Percentiles rank a stretch among this genome's conserved stretches.
phyloP scores from a whole-genome alignment of 2,113 vertebrate genomes.

The Campylomormyrus tamandua region DNA sequence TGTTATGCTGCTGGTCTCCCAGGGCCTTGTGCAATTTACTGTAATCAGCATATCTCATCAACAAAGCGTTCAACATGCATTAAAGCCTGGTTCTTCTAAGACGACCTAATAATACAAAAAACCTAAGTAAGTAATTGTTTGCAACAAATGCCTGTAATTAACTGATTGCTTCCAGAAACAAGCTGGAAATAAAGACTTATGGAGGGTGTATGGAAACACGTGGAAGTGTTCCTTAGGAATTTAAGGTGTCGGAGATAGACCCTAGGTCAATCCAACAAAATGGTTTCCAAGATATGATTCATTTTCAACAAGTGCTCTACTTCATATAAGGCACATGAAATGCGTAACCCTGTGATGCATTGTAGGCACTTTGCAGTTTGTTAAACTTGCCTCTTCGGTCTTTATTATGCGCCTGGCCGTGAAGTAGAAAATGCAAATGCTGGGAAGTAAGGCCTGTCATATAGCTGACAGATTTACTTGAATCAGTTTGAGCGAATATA shows the following conservation, averaged over 20 bases:
- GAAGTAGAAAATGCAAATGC: background rate
- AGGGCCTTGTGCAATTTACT: background rate
- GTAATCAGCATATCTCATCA: background rate
- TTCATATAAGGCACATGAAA: background rate
- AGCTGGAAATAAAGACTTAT: background rate
- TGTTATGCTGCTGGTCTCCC: background rate
- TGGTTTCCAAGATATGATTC: background rate
- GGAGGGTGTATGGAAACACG: background rate
- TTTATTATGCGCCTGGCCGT: background rate
- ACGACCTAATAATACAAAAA: background rate
- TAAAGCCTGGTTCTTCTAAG: background rate
- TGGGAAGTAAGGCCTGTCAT: background rate
- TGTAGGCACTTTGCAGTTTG: background rate
- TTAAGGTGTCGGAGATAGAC: background rate
- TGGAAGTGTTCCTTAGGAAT: constrained; percentile 8
- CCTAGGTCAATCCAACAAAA: background rate
- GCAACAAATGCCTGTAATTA: background rate
- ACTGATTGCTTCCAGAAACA: background rate
- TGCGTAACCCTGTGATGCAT: background rate
- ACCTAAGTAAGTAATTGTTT: constrained; percentile 1
- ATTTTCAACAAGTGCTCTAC: background rate
- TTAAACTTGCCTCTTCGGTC: background rate
- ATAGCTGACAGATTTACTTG: background rate
- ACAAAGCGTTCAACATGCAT: background rate
- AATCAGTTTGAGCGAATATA: background rate